Evolutionary conservation across 2,888 invertebrate genomes (phyloP).

Genomic region (Himalopsyche anomala): DNA sequence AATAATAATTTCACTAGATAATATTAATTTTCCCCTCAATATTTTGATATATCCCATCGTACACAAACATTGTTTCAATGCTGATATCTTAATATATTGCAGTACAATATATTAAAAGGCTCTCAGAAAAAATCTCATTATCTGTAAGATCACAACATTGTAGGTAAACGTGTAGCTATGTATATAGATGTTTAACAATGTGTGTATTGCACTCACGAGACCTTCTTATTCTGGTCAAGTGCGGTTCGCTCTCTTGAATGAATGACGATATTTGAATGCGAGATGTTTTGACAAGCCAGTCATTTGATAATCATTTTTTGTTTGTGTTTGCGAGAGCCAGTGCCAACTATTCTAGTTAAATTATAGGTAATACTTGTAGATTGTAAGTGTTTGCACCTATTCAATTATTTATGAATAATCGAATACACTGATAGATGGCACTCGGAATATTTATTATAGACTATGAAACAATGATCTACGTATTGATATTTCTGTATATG

Average conservation of each 20-base stretch:
- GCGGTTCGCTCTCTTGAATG: conserved; percentile 65
- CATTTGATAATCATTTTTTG: conserved; percentile 64
- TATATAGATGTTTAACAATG: conserved; percentile 66
- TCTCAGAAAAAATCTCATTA: conserved; percentile 61
- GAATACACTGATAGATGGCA: conserved; percentile 66
- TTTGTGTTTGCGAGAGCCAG: conserved; percentile 69
- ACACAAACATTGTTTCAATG: conserved; percentile 50
- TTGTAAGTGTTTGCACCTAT: conserved; percentile 80
- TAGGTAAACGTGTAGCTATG: conserved; percentile 66
- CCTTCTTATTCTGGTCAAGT: conserved; percentile 65
- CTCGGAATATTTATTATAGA: conserved; percentile 66
- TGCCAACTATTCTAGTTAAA: conserved; percentile 72
- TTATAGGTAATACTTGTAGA: conserved; percentile 68
- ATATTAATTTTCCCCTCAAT: conserved; percentile 51
- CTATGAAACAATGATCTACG: conserved; percentile 63
- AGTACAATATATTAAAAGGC: conserved; percentile 55
- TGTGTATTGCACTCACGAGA: conserved; percentile 63
- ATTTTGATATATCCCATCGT: conserved; percentile 54
- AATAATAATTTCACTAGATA: conserved; percentile 54
- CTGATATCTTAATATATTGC: conserved; percentile 45
- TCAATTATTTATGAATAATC: conserved; percentile 65
- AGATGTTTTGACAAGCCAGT: conserved; percentile 59
- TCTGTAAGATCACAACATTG: conserved; percentile 61
- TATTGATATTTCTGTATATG: conserved; percentile 65
- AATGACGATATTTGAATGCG: conserved; percentile 56